phyloP scores from a whole-genome alignment of 2,888 invertebrate species.

The Cacoxenus indagator region DNA sequence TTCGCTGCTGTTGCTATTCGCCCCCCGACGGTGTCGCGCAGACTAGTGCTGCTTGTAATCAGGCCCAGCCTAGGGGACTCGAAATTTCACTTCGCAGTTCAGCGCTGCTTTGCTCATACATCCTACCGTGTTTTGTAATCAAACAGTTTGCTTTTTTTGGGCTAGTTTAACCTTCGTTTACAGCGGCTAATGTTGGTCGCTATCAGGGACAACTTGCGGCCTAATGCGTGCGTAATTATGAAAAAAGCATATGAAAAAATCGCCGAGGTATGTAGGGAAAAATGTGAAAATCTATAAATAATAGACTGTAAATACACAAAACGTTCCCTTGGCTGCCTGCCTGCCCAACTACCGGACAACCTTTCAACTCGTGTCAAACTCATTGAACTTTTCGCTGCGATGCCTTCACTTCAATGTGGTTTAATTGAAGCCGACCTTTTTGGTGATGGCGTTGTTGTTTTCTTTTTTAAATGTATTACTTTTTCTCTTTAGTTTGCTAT shows the following conservation, averaged over 20 bases:
- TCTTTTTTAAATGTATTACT: neutral
- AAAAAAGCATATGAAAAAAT: neutral
- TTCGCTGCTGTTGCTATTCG: neutral
- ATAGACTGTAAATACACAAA: neutral
- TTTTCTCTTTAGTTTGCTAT: neutral
- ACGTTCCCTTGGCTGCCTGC: neutral
- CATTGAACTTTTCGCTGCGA: slow-evolving; percentile 49
- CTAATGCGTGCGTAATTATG: slow-evolving; percentile 18
- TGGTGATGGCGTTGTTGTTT: slow-evolving; percentile 37
- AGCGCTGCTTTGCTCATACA: too few species aligned
- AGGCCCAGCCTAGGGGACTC: too few species aligned
- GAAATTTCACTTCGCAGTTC: too few species aligned
- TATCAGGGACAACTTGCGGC: slow-evolving; percentile 6
- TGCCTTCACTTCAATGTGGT: slow-evolving; percentile 17
- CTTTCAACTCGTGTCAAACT: slow-evolving; percentile 40
- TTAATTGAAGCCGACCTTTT: slow-evolving; percentile 49
- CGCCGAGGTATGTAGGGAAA: too few species aligned
- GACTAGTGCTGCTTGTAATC: too few species aligned
- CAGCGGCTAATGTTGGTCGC: neutral
- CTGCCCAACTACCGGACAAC: neutral
- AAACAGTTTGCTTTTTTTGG: too few species aligned
- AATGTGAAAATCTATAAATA: neutral
- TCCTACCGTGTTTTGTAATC: too few species aligned
- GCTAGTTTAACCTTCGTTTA: too few species aligned
- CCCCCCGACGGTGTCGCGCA: neutral